Evolutionary conservation across 2,888 invertebrate genomes (phyloP), one percentile per base, ranked within the genome.

Genomic region (Alitta virens): DNA sequence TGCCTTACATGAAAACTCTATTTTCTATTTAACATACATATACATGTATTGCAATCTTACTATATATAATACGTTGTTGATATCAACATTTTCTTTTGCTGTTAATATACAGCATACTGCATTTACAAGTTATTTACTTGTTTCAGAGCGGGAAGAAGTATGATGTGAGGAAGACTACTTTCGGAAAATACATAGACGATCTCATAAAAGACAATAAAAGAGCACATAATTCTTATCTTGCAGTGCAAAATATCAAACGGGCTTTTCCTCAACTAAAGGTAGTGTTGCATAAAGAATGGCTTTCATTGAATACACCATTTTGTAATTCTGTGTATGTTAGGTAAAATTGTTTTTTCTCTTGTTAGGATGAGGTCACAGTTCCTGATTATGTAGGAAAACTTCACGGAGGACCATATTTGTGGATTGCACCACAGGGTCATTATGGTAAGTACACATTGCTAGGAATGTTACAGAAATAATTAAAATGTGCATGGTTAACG

Each of bases 241-340:
- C 72, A 23, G 72, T 72, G 18, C 72, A 72, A 59, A 72, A 72
- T 57, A 65, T 72, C 38, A 69, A 69, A 53, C 66, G 71, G 59
- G 69, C 69, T 40, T 64, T 72, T 16, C 69, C 69, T 26, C 59
- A 66, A 42, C 51, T 69, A 23, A 53, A 64, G 56, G 68, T 69
- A 38, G 9, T 33, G 40, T 7, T n/a, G 25, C 18, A 52, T 40
- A 7, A 26, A 26, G 51, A 24, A 49, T 49, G 27, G 3, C 9
- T 27, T 18, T 14, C 5, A 14, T n/a, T n/a, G n/a, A n/a, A n/a
- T n/a, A n/a, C n/a, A n/a, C 16, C 42, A 16, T 12, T 40, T 40
- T 40, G 12, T 40, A 16, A 14, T 40, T 40, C 42, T 40, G 42
- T 40, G 16, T 16, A 40, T 40, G 16, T 14, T 14, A 16, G 12